Conservation (phyloP, 2,888 invertebrate species). For the Octodonta nipae region DNA sequence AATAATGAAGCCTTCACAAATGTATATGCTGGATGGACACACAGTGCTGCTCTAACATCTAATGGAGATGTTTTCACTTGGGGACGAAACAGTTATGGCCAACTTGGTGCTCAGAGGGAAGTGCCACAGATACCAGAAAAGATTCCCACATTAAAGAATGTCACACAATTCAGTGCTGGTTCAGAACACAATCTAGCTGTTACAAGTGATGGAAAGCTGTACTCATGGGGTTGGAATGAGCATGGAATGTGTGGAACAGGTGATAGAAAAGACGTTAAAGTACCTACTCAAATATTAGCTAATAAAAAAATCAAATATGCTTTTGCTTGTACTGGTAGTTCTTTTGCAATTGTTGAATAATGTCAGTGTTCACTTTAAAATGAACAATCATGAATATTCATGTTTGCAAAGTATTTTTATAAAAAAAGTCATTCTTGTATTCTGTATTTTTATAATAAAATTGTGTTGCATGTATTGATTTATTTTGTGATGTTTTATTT, state of each 20-base stretch:
- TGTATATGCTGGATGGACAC: constrained; percentile 66
- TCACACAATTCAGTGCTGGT: constrained; percentile 51
- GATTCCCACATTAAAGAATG: constrained; percentile 38
- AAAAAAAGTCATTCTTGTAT: constrained; percentile 23
- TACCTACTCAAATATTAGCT: constrained; percentile 34
- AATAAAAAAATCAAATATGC: constrained; percentile 29
- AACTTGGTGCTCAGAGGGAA: constrained; percentile 46
- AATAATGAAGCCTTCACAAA: constrained; percentile 43
- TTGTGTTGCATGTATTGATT: constrained; percentile 24
- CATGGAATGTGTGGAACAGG: constrained; percentile 73
- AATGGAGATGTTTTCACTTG: constrained; percentile 54
- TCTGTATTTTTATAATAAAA: constrained; percentile 24
- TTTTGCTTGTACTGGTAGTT: constrained; percentile 41
- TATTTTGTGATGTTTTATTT: constrained; percentile 17
- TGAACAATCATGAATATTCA: constrained; percentile 21
- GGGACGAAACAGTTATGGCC: constrained; percentile 73
- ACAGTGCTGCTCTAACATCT: constrained; percentile 50
- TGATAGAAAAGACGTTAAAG: constrained; percentile 34
- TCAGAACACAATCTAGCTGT: constrained; percentile 69
- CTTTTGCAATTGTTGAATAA: constrained; percentile 38
- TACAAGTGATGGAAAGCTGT: constrained; percentile 48
- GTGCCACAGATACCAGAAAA: constrained; percentile 36
- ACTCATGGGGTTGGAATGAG: constrained; percentile 84
- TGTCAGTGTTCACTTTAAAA: constrained; percentile 11
- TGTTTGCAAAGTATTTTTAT: constrained; percentile 31